Evolutionary conservation across 2,797 vertebrate genomes (phyloP), one percentile per base, ranked within the genome.

Genomic region (Hyperoplus lanceolatus): DNA sequence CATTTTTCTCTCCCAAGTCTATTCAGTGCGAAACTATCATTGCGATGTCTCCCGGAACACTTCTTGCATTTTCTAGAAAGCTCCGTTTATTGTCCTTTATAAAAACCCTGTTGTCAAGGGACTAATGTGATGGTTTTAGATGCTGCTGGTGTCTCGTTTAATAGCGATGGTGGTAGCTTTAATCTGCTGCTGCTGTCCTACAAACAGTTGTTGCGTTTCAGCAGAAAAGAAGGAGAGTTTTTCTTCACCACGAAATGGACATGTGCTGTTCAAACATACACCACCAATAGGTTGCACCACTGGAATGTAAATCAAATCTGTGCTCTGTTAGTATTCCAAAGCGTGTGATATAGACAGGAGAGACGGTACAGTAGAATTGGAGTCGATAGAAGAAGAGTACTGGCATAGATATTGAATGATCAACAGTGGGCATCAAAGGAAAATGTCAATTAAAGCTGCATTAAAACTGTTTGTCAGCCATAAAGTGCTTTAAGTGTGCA

Each of bases 221-320:
- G 60, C 81, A 73, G 54, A 48, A 39, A 72, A 29, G 29, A 59
- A 78, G 50, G 56, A 45, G 84, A 85, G 59, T 12, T 1, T 12
- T 70, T 66, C 66, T 18, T 71, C 42, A 61, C 56, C 48, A 10
- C 3, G 13, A 62, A 82, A 64, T 51, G 21, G 76, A 78, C 63
- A 18, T 4, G 61, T 70, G 80, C 57, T 68, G 49, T 59, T 83
- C 69, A 81, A 75, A 76, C 42, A 51, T 68, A 75, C 60, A 8
- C 62, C 73, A 46, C 42, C 48, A 39, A 79, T 72, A 53, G 53
- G 61, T 36, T 68, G 39, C 53, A 50, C 57, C 71, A 38, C 45
- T 55, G 54, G 85, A 81, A 89, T 90, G 78, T 73, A 86, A 89
- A 91, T 85, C 74, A 65, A 78, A 55, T 79, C 67, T 65, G 58